Percentiles rank a stretch among this genome's conserved stretches.
phyloP scores from a whole-genome alignment of 2,888 invertebrate species.

The Xestia ashworthii region DNA sequence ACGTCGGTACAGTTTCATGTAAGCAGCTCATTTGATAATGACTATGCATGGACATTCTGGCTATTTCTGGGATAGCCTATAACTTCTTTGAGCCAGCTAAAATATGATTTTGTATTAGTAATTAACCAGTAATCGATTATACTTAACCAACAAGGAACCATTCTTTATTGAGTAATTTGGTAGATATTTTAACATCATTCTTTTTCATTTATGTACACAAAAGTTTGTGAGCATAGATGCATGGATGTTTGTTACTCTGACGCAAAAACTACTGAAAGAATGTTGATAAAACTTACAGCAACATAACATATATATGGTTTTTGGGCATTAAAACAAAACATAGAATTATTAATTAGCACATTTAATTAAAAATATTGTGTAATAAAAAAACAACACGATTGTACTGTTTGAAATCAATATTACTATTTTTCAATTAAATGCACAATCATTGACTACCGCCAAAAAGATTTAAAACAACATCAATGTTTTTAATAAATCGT shows the following conservation, averaged over 20 bases:
- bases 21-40: conserved; percentile 21
- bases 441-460: not conserved
- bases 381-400: not conserved
- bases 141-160: not conserved
- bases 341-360: not conserved
- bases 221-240: not conserved
- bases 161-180: not conserved
- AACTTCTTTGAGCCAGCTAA: not conserved
- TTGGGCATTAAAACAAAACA: not conserved
- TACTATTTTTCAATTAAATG: not conserved
- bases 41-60: not conserved
- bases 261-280: not conserved
- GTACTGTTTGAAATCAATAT: not conserved
- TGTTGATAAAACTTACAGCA: not conserved
- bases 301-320: not conserved
- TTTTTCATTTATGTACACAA: not conserved
- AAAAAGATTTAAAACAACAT: not conserved
- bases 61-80: not conserved
- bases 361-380: not conserved
- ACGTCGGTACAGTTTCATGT: not conserved
- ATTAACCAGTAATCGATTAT: not conserved
- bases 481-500: not conserved
- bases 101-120: not conserved
- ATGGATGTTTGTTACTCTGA: not conserved
- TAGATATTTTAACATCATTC: not conserved